These are phyloP conservation scores for Drosophila imparisetae DNA, from an alignment of 2,888 invertebrate species.

Conservation along the genomic window DNA sequence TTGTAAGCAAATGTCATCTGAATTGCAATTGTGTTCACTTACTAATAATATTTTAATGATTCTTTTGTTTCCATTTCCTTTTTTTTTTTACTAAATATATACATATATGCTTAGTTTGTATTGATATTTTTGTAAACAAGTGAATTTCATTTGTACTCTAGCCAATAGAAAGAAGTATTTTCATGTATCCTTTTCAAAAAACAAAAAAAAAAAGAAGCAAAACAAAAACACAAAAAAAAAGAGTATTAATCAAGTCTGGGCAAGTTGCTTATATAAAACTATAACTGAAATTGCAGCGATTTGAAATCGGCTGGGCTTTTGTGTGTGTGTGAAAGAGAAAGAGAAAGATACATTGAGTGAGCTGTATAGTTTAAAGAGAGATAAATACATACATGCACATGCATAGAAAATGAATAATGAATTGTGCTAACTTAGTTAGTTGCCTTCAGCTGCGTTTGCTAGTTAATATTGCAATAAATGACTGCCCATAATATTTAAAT, in stretches of 20 bases:
- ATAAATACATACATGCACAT: constrained; percentile 18
- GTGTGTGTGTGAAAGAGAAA: constrained; percentile 19
- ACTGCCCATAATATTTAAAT: constrained; percentile 35
- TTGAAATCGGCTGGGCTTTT: constrained; percentile 31
- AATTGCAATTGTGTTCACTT: constrained; percentile 48
- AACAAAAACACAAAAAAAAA: background rate
- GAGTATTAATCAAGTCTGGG: constrained; percentile 42
- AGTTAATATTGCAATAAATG: constrained; percentile 27
- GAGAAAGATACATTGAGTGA: constrained; percentile 52
- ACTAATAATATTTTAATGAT: constrained; percentile 22
- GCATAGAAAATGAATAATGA: constrained; percentile 44
- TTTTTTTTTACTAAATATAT: constrained; percentile 43
- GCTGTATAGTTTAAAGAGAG: constrained; percentile 47
- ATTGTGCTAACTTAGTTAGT: constrained; percentile 50
- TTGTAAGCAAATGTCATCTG: constrained; percentile 41
- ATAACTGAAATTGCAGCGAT: constrained; percentile 21
- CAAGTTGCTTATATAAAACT: constrained; percentile 31
- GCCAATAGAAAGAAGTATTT: constrained; percentile 21
- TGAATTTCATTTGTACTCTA: constrained; percentile 43
- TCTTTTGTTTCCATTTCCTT: constrained; percentile 14
- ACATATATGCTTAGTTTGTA: constrained; percentile 43
- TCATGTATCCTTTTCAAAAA: constrained; percentile 17
- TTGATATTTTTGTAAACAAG: constrained; percentile 62
- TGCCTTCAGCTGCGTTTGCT: constrained; percentile 35
- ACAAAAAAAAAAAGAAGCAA: background rate